phyloP scores from a whole-genome alignment of 2,113 vertebrate species.

The Cariama cristata region DNA sequence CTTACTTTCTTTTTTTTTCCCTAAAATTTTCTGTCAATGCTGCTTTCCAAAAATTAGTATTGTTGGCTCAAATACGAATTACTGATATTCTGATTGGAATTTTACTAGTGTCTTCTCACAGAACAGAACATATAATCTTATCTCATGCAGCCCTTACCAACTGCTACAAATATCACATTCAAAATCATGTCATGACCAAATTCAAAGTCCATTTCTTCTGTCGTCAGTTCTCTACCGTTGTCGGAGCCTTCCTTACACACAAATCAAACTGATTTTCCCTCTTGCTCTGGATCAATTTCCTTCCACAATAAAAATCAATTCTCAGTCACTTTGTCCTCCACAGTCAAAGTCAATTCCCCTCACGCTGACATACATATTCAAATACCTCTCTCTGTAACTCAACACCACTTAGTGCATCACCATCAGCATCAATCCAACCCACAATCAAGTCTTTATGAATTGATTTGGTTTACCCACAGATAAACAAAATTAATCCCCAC shows the following conservation, averaged over 20 bases:
- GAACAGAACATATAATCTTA: neutral
- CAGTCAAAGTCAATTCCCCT: slow-evolving; percentile 67
- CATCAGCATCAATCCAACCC: slow-evolving; percentile 18
- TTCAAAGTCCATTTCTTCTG: neutral
- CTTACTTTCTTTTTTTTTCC: neutral
- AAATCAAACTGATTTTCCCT: slow-evolving; percentile 25
- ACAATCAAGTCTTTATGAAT: neutral
- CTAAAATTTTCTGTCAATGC: neutral
- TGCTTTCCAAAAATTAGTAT: neutral
- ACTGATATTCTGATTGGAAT: neutral
- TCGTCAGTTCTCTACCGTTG: neutral
- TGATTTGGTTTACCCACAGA: neutral
- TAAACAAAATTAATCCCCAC: slow-evolving; percentile 26
- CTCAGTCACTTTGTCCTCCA: slow-evolving; percentile 57
- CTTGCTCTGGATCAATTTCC: slow-evolving; percentile 49
- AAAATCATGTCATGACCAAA: neutral
- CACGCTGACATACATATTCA: slow-evolving; percentile 33
- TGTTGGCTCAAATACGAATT: neutral
- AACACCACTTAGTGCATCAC: neutral
- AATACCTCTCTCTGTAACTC: neutral
- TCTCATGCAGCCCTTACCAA: neutral
- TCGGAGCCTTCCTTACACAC: neutral
- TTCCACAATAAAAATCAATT: slow-evolving; percentile 63
- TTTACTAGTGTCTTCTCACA: neutral
- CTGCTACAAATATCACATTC: neutral